Conservation (phyloP, 2,113 vertebrate genomes). For the Oryzias woworae region DNA sequence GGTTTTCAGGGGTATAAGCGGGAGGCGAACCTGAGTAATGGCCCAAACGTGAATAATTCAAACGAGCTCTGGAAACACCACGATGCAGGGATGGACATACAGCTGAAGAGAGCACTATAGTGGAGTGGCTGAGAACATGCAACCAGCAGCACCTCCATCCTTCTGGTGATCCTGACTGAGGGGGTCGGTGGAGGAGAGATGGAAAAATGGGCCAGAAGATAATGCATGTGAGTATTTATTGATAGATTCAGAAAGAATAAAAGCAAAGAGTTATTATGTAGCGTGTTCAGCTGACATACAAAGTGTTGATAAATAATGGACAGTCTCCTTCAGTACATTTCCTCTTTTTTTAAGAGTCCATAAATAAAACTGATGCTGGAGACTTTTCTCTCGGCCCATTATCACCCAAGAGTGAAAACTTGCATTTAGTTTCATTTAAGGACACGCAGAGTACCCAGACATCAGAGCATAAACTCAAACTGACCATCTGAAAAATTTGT, state of each 20-base stretch:
- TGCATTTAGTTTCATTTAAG: conserved; percentile 12
- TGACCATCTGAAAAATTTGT: conserved; percentile 21
- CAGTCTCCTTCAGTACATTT: conserved; percentile 39
- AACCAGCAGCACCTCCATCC: conserved; percentile 16
- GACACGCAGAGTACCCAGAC: conserved; percentile 19
- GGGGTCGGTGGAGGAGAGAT: background rate
- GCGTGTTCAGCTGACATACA: conserved; percentile 38
- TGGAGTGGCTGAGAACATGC: conserved; percentile 49
- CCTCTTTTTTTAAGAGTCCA: conserved; percentile 56
- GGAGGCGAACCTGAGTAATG: conserved; percentile 52
- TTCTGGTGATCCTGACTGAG: conserved; percentile 12
- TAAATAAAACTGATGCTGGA: conserved; percentile 29
- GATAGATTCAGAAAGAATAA: conserved; percentile 5
- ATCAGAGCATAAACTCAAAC: background rate
- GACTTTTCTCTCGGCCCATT: conserved; percentile 37
- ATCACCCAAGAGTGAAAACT: conserved; percentile 12
- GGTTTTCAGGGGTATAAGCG: conserved; percentile 30
- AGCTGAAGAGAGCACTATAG: conserved; percentile 42
- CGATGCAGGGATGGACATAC: conserved; percentile 45
- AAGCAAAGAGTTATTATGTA: conserved; percentile 24
- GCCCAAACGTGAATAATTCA: conserved; percentile 73
- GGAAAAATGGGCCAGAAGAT: conserved; percentile 8
- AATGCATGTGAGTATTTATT: background rate
- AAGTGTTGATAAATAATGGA: conserved; percentile 69
- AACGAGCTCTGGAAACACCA: conserved; percentile 53